Conservation (phyloP, 2,888 invertebrate genomes). For the Zelleria hepariella region DNA sequence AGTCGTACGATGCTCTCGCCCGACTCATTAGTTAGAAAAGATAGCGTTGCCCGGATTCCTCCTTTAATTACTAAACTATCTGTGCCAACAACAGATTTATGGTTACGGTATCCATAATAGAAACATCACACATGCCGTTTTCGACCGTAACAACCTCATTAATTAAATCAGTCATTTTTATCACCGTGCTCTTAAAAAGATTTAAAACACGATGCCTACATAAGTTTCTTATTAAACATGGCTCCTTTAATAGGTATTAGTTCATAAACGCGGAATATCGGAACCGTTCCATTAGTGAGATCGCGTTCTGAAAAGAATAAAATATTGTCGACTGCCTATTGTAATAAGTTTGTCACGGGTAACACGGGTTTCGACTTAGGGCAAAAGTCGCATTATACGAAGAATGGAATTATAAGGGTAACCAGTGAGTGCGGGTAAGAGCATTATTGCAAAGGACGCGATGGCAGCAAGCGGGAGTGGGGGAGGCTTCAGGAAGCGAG, state of each 20-base stretch:
- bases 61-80: conserved; percentile 59
- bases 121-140: conserved; percentile 17
- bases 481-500: too few species aligned
- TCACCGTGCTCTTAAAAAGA: conserved; percentile 2
- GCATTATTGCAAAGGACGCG: conserved; percentile 57
- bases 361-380: conserved; percentile 62
- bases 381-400: conserved; percentile 44
- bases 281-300: conserved; percentile 1
- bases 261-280: background rate
- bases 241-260: background rate
- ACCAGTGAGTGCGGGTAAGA: conserved; percentile 48
- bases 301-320: conserved; percentile 9
- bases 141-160: conserved; percentile 9
- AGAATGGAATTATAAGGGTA: conserved; percentile 60
- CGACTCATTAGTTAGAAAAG: conserved; percentile 57
- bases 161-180: conserved; percentile 7
- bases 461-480: conserved; percentile 30
- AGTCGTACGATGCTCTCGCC: conserved; percentile 33
- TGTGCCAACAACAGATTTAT: conserved; percentile 39
- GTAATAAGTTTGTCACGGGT: conserved; percentile 37
- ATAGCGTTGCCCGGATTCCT: conserved; percentile 47
- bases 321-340: conserved; percentile 15
- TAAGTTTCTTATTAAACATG: too few species aligned
- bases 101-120: conserved; percentile 18
- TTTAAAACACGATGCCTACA: too few species aligned